Evolutionary conservation across 2,888 invertebrate species (phyloP).

Genomic region (Thera britannica): DNA sequence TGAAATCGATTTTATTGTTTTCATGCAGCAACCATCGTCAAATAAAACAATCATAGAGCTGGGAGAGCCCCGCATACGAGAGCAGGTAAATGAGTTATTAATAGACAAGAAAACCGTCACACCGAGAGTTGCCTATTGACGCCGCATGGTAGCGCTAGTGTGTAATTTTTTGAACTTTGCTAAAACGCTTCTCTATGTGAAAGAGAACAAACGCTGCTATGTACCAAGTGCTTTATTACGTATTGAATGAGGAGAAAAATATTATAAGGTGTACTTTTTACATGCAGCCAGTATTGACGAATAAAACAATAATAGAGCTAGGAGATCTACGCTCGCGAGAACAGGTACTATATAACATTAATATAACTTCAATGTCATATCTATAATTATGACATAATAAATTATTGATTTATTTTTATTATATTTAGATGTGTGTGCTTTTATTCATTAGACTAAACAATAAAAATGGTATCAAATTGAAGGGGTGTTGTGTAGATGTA

Average conservation of each 20-base stretch:
- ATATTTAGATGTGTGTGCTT: constrained; percentile 34
- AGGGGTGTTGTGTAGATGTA: constrained; percentile 49
- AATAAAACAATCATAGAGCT: constrained; percentile 1
- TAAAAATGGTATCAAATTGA: constrained; percentile 48
- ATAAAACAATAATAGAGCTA: constrained; percentile 10
- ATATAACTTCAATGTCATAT: neutral
- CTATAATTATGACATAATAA: no score
- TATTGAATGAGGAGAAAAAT: neutral
- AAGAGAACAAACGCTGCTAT: no score
- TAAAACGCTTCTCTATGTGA: no score
- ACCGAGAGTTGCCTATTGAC: neutral
- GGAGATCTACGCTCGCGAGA: constrained; percentile 4
- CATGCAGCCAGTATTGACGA: constrained; percentile 17
- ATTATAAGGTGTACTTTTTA: neutral
- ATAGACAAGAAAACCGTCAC: no score
- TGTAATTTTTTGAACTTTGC: neutral
- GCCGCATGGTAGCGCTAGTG: neutral
- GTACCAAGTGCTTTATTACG: no score
- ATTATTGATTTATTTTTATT: no score
- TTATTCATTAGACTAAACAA: constrained; percentile 43
- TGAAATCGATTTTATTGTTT: neutral
- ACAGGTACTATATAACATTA: constrained; percentile 1
- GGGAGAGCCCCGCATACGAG: neutral
- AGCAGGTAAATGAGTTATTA: no score
- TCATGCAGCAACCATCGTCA: constrained; percentile 16